These are phyloP conservation scores for Melanophora roralis DNA, from an alignment of 2,888 invertebrate species.

Conservation along the genomic window DNA sequence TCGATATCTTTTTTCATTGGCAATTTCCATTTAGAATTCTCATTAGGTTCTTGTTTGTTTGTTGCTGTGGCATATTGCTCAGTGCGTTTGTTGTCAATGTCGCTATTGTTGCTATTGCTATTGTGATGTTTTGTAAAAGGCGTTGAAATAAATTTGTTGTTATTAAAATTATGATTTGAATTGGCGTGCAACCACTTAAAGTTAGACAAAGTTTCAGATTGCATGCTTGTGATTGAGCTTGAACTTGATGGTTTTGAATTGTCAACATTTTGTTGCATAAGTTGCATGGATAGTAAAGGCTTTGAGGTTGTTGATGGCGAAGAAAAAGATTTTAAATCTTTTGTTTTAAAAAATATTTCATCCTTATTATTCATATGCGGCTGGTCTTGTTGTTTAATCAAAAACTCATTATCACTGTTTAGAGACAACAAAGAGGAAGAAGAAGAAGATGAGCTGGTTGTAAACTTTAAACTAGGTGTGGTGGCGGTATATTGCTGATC, in stretches of 20 bases:
- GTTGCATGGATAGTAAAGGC: conserved; percentile 34
- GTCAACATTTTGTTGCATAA: conserved; percentile 17
- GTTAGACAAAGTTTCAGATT: conserved; percentile 28
- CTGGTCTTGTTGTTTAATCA: conserved; percentile 43
- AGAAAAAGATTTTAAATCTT: not conserved
- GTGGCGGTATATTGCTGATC: not conserved
- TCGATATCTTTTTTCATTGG: conserved; percentile 7
- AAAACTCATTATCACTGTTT: conserved; percentile 51
- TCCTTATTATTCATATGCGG: conserved; percentile 40
- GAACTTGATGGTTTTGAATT: not conserved
- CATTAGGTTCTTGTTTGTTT: conserved; percentile 18
- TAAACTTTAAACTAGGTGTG: conserved; percentile 50
- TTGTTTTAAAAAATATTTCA: conserved; percentile 33
- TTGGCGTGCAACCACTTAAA: conserved; percentile 37
- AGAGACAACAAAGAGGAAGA: not conserved
- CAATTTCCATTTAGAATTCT: conserved; percentile 48
- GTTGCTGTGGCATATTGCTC: not conserved
- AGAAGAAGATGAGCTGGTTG: conserved; percentile 36
- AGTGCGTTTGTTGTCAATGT: conserved; percentile 39
- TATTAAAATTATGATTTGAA: not conserved
- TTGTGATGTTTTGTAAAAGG: conserved; percentile 30
- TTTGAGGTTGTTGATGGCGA: conserved; percentile 33
- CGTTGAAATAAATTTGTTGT: conserved; percentile 43
- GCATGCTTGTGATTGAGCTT: conserved; percentile 11
- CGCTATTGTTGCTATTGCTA: not conserved